These are phyloP conservation scores for Drosophila multiciliata DNA, from an alignment of 2,888 invertebrate species.

Conservation along the genomic window DNA sequence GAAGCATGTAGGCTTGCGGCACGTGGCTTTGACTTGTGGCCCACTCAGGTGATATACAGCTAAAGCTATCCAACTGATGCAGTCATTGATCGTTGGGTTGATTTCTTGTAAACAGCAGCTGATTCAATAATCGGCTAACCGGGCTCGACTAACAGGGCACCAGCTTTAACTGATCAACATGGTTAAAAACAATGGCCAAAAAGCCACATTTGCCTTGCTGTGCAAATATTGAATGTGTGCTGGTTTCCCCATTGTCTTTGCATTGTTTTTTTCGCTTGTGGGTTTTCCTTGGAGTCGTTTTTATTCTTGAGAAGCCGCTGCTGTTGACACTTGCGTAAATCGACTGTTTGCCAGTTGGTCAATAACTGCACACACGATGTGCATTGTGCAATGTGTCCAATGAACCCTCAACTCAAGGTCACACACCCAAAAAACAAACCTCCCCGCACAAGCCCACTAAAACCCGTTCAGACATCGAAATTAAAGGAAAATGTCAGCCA, in stretches of 20 bases:
- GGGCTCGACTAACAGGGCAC: slow-evolving; percentile 12
- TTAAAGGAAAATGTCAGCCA: neutral
- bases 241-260: slow-evolving; percentile 13
- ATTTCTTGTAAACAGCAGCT: slow-evolving; percentile 29
- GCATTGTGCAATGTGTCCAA: slow-evolving; percentile 40
- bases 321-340: slow-evolving; percentile 49
- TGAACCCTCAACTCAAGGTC: slow-evolving; percentile 46
- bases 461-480: neutral
- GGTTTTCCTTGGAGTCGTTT: slow-evolving; percentile 23
- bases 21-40: slow-evolving; percentile 21
- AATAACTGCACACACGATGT: slow-evolving; percentile 33
- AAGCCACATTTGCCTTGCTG: slow-evolving; percentile 25
- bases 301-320: slow-evolving; percentile 10
- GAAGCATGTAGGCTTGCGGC: slow-evolving; percentile 7
- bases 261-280: slow-evolving; percentile 11
- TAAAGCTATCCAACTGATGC: neutral
- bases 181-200: slow-evolving; percentile 46
- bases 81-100: slow-evolving; percentile 16
- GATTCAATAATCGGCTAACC: slow-evolving; percentile 39
- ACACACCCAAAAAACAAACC: neutral
- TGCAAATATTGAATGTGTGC: slow-evolving; percentile 52
- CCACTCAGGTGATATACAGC: neutral
- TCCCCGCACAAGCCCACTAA: neutral
- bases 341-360: slow-evolving; percentile 42
- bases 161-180: slow-evolving; percentile 38